Percentiles rank a stretch among this genome's conserved stretches.
These are phyloP conservation scores for Accipiter cooperii DNA, from an alignment of 2,113 vertebrate genomes.

Conservation along the genomic window DNA sequence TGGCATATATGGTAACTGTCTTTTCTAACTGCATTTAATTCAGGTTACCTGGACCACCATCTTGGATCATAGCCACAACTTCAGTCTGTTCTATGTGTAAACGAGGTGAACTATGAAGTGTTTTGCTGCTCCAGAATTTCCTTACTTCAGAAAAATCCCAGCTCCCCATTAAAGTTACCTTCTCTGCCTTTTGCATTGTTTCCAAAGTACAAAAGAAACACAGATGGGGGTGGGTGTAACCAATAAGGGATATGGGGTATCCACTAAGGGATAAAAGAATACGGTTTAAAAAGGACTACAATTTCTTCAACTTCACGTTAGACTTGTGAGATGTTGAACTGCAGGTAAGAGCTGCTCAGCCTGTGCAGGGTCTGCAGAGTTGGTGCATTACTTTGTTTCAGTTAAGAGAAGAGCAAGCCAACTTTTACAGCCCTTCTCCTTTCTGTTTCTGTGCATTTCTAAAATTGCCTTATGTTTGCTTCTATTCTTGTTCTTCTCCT, in stretches of 20 bases:
- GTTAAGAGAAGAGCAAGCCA: not conserved
- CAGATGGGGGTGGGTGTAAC: not conserved
- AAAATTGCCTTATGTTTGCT: not conserved
- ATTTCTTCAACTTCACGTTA: not conserved
- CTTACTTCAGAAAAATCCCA: not conserved
- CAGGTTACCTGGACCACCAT: not conserved
- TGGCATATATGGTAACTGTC: too few species aligned
- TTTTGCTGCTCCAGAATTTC: not conserved
- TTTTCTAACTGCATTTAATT: not conserved
- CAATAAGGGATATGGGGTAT: not conserved
- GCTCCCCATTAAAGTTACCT: not conserved
- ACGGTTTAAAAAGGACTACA: not conserved
- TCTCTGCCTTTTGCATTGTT: not conserved
- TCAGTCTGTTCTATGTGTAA: not conserved
- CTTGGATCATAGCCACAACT: not conserved
- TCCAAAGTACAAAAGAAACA: not conserved
- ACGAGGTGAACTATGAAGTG: not conserved
- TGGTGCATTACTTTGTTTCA: not conserved
- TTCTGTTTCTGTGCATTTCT: not conserved
- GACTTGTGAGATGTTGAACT: not conserved
- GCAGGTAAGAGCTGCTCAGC: not conserved
- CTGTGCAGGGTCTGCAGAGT: not conserved
- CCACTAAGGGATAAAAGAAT: not conserved
- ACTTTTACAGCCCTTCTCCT: not conserved
- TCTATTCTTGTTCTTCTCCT: not conserved